phyloP scores from a whole-genome alignment of 2,888 invertebrate species.

The Zaprionus bogoriensis region DNA sequence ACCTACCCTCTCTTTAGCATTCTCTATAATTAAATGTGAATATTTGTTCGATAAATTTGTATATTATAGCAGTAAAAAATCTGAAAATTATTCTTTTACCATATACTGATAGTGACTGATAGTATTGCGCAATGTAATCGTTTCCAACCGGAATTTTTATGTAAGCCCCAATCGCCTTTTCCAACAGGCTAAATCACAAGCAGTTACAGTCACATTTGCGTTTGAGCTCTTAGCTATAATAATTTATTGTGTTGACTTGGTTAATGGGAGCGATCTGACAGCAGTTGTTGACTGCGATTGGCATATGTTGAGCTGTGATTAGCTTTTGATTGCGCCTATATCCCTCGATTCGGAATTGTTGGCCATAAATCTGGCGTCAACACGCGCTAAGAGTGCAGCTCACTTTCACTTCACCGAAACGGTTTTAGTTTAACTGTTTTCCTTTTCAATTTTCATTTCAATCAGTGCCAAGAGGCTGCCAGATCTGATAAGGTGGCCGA shows the following conservation, averaged over 20 bases:
- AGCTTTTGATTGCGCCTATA: constrained; percentile 37
- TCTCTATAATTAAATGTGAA: no score
- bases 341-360: constrained; percentile 26
- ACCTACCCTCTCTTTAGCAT: no score
- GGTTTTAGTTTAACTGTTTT: constrained; percentile 42
- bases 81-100: no score
- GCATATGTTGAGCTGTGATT: constrained; percentile 56
- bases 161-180: not conserved
- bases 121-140: not conserved
- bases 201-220: constrained; percentile 15
- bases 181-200: constrained; percentile 2
- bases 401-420: constrained; percentile 63
- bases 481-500: constrained; percentile 52
- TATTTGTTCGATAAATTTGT: no score
- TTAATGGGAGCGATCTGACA: not conserved
- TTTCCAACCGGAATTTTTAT: not conserved
- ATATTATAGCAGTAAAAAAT: no score
- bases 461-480: constrained; percentile 44
- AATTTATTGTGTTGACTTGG: constrained; percentile 21
- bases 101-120: no score
- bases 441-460: constrained; percentile 47
- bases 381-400: constrained; percentile 15
- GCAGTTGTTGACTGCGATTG: constrained; percentile 37
- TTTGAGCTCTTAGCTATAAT: constrained; percentile 3
- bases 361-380: constrained; percentile 49